Conservation (phyloP, 2,113 vertebrate genomes). For the Agapornis roseicollis region DNA sequence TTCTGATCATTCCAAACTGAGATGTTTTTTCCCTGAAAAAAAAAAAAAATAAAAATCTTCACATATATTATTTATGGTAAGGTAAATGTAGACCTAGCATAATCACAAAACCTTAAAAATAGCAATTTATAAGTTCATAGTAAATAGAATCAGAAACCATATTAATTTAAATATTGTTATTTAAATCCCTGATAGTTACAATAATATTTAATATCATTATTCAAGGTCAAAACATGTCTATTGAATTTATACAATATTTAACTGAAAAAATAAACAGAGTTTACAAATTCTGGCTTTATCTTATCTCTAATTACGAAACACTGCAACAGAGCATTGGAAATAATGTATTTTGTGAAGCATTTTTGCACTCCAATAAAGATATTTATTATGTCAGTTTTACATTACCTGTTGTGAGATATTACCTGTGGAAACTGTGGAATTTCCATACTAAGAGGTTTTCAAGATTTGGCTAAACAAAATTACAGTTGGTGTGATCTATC, state of each 20-base stretch:
- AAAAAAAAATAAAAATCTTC: neutral
- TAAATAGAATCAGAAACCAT: neutral
- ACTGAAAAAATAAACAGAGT: neutral
- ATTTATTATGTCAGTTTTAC: neutral
- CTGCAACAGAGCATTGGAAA: neutral
- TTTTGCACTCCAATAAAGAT: neutral
- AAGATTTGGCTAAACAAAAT: neutral
- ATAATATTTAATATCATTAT: neutral
- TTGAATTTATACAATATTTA: neutral
- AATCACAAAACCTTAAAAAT: neutral
- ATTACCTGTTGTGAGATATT: neutral
- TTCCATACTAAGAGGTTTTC: neutral
- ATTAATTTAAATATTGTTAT: neutral
- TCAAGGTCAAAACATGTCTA: neutral
- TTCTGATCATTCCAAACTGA: neutral
- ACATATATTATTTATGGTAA: neutral
- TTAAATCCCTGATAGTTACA: neutral
- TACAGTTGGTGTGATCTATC: neutral
- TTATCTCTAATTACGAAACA: neutral
- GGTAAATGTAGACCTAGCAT: neutral
- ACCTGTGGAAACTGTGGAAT: neutral
- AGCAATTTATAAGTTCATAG: neutral
- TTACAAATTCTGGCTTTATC: neutral
- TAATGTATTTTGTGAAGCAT: neutral
- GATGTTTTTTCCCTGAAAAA: neutral